Evolutionary conservation across 2,888 invertebrate species (phyloP), one percentile per base, ranked within the genome.

Genomic region (Cerceris rybyensis): DNA sequence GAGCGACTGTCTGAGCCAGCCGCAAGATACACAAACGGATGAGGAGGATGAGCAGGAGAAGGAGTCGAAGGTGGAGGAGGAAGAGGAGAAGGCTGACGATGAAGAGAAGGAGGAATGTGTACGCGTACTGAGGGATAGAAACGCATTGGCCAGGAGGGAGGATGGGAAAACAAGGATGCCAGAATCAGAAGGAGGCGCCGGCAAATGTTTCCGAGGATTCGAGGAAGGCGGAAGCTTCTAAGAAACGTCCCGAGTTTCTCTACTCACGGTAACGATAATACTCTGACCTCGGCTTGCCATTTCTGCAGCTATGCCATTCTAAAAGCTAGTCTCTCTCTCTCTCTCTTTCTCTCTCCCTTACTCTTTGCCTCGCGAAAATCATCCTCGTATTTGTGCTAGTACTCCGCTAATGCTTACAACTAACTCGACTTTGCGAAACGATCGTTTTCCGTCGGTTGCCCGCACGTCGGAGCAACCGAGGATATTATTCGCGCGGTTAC

Each of bases 1-100:
- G 87, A 84, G 86, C 85, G 86, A 81, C 88, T 86, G 86, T 84
- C 87, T 89, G 80, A 82, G 71, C 77, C 84, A 82, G 74, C 85
- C 80, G 50, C 81, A 78, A 70, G 77, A 83, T 74, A 85, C 74
- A 76, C 84, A 84, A 84, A 86, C 80, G 78, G 69, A 70, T 14
- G 66, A 39, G 42, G 13, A 17, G 65, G 7, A 17, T n/a, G 54
- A 16, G 54, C 28, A 39, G 9, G 54, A 57, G 52, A 49, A 54
- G 58, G 70, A 42, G 69, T 28, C 41, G 50, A 39, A 28, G 14
- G 59, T 46, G n/a, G n/a, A n/a, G n/a, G 13, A 59, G 52, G 49
- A 52, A 14, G 57, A 58, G 63, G 54, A 42, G 49, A 49, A 52
- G 16, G 57, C 54, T 63, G 46, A 42, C 64, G 42, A 41, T 28